Percentiles rank a stretch among this genome's conserved stretches.
Evolutionary conservation across 2,797 vertebrate genomes (phyloP).

Genomic region (Scarus forsteni): DNA sequence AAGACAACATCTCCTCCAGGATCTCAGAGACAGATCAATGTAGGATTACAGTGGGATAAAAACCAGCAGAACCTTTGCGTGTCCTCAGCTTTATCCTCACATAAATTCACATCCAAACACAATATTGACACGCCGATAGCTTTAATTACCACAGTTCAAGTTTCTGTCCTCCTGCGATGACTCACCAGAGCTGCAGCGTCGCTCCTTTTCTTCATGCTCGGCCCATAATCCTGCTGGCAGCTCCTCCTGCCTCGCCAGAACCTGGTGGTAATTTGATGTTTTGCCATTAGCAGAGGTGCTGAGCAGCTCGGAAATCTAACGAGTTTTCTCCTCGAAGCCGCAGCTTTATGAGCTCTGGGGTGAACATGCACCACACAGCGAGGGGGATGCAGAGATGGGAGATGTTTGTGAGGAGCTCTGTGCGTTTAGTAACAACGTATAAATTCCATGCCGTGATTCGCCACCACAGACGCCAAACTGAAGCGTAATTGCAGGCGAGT

Average conservation of each 20-base stretch:
- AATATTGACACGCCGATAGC: neutral
- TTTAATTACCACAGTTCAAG: conserved; percentile 3
- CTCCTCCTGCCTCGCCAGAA: conserved; percentile 31
- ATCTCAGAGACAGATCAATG: neutral
- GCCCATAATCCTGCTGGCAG: conserved; percentile 33
- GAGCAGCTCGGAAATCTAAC: conserved; percentile 66
- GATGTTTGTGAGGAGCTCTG: conserved; percentile 26
- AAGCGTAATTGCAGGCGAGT: conserved; percentile 71
- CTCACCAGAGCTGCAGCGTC: conserved; percentile 13
- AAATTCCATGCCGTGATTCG: conserved; percentile 64
- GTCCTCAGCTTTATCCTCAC: neutral
- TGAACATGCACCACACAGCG: conserved; percentile 70
- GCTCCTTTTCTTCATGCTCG: conserved; percentile 12
- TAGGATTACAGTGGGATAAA: neutral
- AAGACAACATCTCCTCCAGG: conserved; percentile 6
- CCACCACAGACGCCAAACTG: conserved; percentile 68
- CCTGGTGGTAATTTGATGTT: conserved; percentile 53
- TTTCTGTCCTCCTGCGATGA: conserved; percentile 13
- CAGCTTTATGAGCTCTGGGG: conserved; percentile 66
- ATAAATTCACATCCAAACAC: conserved; percentile 1
- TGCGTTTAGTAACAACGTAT: conserved; percentile 49
- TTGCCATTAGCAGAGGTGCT: conserved; percentile 67
- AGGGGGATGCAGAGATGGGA: conserved; percentile 33
- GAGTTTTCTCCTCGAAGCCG: conserved; percentile 64
- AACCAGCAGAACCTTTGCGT: neutral